phyloP scores from a whole-genome alignment of 2,797 vertebrate genomes.

The Nasua narica region DNA sequence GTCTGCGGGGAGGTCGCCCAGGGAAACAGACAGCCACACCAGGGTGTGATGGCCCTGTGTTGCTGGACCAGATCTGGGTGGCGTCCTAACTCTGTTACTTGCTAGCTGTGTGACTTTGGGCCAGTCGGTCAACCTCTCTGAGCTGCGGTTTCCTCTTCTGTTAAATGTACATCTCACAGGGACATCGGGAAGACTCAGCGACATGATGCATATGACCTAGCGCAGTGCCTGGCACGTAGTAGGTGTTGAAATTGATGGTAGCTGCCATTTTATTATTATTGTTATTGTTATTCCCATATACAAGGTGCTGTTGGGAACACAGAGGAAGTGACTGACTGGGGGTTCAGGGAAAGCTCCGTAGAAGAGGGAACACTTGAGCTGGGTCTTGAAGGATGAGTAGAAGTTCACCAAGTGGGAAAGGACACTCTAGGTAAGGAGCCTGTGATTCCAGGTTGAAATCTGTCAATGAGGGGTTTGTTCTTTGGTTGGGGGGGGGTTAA shows the following conservation, averaged over 20 bases:
- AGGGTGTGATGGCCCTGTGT: background rate
- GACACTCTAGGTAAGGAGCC: conserved; percentile 78
- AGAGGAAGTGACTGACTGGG: conserved; percentile 79
- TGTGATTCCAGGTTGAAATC: conserved; percentile 55
- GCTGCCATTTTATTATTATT: conserved; percentile 70
- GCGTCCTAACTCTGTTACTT: background rate
- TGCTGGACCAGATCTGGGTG: background rate
- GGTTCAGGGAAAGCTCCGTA: conserved; percentile 79
- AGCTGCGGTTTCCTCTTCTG: background rate
- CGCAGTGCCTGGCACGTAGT: background rate
- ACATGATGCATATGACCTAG: background rate
- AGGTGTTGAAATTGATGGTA: conserved; percentile 22
- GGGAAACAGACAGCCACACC: background rate
- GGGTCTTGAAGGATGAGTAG: conserved; percentile 80
- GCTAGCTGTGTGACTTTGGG: conserved; percentile 57
- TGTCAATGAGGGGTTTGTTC: conserved; percentile 69
- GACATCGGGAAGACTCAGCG: conserved; percentile 5
- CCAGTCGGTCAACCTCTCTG: conserved; percentile 44
- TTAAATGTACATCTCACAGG: background rate
- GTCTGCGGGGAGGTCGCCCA: background rate
- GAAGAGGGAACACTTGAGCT: conserved; percentile 80
- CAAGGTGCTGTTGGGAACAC: conserved; percentile 80
- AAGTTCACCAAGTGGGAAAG: conserved; percentile 80
- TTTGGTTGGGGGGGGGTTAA: conserved; percentile 55
- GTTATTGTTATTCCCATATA: conserved; percentile 78